These are phyloP conservation scores for Cossypha heuglini DNA, from an alignment of 2,797 vertebrate genomes.

Conservation along the genomic window DNA sequence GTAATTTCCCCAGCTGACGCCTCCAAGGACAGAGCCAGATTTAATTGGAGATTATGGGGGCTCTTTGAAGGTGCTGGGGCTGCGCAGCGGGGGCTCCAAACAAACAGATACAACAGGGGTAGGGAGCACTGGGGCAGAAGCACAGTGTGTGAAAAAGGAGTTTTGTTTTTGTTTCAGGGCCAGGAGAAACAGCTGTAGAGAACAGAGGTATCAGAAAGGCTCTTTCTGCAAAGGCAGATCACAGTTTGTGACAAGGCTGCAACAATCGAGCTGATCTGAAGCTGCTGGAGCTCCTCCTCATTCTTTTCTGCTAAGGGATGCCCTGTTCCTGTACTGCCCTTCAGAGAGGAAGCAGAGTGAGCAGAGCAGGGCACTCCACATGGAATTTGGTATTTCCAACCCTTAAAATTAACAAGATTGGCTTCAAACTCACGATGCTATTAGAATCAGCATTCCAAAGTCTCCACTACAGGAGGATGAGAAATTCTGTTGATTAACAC, in stretches of 20 bases:
- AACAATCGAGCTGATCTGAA: neutral
- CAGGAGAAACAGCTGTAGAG: slow-evolving; percentile 78
- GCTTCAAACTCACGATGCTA: neutral
- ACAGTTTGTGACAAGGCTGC: slow-evolving; percentile 33
- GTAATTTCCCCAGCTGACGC: slow-evolving; percentile 79
- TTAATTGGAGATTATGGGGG: slow-evolving; percentile 73
- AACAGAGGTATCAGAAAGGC: slow-evolving; percentile 64
- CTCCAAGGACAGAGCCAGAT: slow-evolving; percentile 77
- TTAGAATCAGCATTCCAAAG: neutral
- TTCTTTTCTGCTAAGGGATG: neutral
- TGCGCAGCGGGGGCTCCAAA: slow-evolving; percentile 33
- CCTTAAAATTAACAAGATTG: neutral
- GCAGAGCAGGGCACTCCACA: neutral
- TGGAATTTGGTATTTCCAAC: fast-evolving
- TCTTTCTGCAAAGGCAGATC: slow-evolving; percentile 55
- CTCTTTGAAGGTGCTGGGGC: slow-evolving; percentile 80
- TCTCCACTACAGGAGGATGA: neutral
- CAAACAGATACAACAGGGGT: slow-evolving; percentile 56
- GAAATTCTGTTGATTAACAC: neutral
- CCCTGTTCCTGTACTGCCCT: neutral
- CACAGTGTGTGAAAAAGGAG: slow-evolving; percentile 49
- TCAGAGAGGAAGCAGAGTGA: neutral
- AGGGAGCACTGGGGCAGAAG: slow-evolving; percentile 54
- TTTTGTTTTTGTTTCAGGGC: slow-evolving; percentile 77
- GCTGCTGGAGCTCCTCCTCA: neutral